Percentiles rank a stretch among this genome's conserved stretches.
Conservation (phyloP, 2,888 invertebrate species). For the Calliphora vomitoria region DNA sequence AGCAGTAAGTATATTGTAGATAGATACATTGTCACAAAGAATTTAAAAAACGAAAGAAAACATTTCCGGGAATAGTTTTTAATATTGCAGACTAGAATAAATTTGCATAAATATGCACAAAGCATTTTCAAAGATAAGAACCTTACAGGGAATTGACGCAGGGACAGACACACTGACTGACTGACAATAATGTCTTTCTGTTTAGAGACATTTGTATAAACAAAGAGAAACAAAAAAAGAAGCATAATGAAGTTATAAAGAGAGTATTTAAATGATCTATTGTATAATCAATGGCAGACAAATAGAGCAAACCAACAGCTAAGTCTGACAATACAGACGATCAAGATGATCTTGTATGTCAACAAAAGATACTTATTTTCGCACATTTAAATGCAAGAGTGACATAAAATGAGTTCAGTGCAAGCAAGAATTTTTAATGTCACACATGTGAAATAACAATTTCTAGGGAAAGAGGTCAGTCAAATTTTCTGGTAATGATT, state of each 20-base stretch:
- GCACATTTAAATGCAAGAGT: constrained; percentile 71
- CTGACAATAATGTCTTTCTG: constrained; percentile 10
- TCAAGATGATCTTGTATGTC: constrained; percentile 71
- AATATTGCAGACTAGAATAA: constrained; percentile 56
- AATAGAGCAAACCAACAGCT: constrained; percentile 47
- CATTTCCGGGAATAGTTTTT: constrained; percentile 61
- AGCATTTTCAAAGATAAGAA: constrained; percentile 40
- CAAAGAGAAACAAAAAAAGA: constrained; percentile 32
- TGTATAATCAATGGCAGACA: constrained; percentile 37
- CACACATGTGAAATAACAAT: not conserved
- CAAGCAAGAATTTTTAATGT: not conserved
- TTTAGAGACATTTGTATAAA: constrained; percentile 34
- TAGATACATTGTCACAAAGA: constrained; percentile 56
- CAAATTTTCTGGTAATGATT: constrained; percentile 26
- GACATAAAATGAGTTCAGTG: constrained; percentile 60
- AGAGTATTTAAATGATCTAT: constrained; percentile 55
- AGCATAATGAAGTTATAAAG: constrained; percentile 43
- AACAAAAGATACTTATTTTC: constrained; percentile 74
- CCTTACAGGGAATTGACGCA: constrained; percentile 36
- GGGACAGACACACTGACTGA: constrained; percentile 24
- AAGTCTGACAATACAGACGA: constrained; percentile 29
- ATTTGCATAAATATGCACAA: constrained; percentile 66
- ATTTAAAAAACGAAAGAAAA: constrained; percentile 39
- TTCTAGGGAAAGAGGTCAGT: constrained; percentile 48
- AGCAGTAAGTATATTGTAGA: constrained; percentile 24